Evolutionary conservation across 1,140 invertebrate species (phyloP), one percentile per base, ranked within the genome.

Genomic region (Apocrypta bakeri): DNA sequence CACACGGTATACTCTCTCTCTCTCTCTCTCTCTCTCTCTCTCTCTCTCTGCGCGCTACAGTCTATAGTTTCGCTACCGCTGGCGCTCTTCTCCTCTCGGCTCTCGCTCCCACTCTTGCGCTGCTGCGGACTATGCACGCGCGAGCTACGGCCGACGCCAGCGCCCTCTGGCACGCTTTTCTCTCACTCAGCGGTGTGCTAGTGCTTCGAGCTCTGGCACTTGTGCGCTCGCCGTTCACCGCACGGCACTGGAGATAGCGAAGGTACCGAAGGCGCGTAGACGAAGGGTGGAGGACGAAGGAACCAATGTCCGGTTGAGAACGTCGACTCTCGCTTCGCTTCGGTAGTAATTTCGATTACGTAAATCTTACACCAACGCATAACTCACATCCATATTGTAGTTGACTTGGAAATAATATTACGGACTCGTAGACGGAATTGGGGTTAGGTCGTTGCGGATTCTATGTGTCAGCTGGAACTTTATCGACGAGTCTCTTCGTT

Each of bases 271-370:
- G n/a, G n/a, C n/a, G n/a, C n/a, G n/a, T n/a, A n/a, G n/a, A n/a
- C n/a, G n/a, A n/a, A n/a, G 6, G n/a, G 48, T 17, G 63, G 31
- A 68, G 63, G 73, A 82, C 64, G 31, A 63, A 12, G 24, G 40
- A 61, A 29, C 1, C 81, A 48, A 82, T 77, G 81, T 82, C 80
- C 73, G 63, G 73, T 76, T 76, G 29, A 61, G 72, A 27, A 9
- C 24, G 24, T 17, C 66, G 2, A n/a, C n/a, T n/a, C n/a, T n/a
- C n/a, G 66, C 64, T 33, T 63, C 66, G 64, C 7, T 9, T 31
- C 72, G 74, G 74, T 42, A 64, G 40, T 12, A 77, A 31, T 77
- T 42, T 74, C 72, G 40, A 31, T 72, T 74, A 27, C 48, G 69
- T 12, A 48, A 42, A 14, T 40, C 56, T 29, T 74, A 81, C 61